phyloP scores from a whole-genome alignment of 2,888 invertebrate genomes.

The Caenorhabditis afra region DNA sequence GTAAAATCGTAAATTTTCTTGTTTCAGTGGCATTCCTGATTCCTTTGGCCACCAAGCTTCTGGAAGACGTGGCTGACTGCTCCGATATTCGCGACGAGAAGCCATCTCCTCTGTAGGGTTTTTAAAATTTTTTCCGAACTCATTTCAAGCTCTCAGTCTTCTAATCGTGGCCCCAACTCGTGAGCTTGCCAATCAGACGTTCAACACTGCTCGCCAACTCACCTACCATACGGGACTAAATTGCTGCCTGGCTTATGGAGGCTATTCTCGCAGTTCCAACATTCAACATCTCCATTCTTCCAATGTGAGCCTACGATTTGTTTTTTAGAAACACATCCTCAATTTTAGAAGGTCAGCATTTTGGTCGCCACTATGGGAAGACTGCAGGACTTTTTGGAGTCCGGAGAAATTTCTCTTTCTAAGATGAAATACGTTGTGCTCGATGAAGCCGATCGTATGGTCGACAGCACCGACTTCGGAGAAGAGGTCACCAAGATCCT shows the following conservation, averaged over 20 bases:
- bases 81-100: constrained; percentile 14
- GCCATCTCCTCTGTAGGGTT: constrained; percentile 27
- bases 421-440: constrained; percentile 53
- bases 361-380: constrained; percentile 52
- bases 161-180: constrained; percentile 49
- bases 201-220: constrained; percentile 35
- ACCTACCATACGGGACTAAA: constrained; percentile 41
- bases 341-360: constrained; percentile 37
- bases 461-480: constrained; percentile 43
- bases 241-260: constrained; percentile 43
- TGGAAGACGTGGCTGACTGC: constrained; percentile 15
- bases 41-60: constrained; percentile 35
- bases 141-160: constrained; percentile 12
- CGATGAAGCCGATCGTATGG: constrained; percentile 58
- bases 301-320: not conserved
- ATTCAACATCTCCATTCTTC: constrained; percentile 38
- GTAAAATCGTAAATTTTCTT: no score
- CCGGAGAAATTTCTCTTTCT: constrained; percentile 22
- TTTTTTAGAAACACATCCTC: not conserved
- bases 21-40: constrained; percentile 52
- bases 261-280: constrained; percentile 35
- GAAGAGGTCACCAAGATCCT: constrained; percentile 40
- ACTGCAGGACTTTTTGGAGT: constrained; percentile 35
- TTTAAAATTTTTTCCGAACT: not conserved
- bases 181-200: constrained; percentile 49